Percentiles rank a stretch among this genome's conserved stretches.
Conservation (phyloP, 2,888 invertebrate species). For the Augochlorella aurata region DNA sequence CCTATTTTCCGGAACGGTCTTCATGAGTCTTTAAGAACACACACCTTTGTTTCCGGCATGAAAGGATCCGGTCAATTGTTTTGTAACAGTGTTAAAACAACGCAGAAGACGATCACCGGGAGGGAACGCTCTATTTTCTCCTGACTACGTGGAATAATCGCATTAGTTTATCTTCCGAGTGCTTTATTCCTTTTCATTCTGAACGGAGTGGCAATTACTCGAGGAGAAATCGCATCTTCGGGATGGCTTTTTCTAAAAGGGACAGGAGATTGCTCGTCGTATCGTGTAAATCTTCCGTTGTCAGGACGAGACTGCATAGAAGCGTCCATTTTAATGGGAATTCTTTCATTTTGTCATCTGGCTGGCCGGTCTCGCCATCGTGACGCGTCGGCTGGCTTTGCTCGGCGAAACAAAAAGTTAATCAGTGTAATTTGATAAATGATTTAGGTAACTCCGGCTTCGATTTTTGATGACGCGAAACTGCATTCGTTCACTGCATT, state of each 20-base stretch:
- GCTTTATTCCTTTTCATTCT: slow-evolving; percentile 49
- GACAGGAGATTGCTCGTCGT: slow-evolving; percentile 40
- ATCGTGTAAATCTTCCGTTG: slow-evolving; percentile 42
- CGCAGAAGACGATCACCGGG: slow-evolving; percentile 24
- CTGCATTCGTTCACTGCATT: background rate
- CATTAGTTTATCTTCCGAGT: slow-evolving; percentile 46
- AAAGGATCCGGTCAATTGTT: slow-evolving; percentile 31
- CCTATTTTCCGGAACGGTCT: background rate
- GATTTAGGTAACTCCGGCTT: background rate
- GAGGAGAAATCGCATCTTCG: slow-evolving; percentile 45
- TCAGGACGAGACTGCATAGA: background rate
- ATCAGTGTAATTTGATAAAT: slow-evolving; percentile 3
- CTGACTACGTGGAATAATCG: slow-evolving; percentile 42
- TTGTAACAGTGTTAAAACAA: slow-evolving; percentile 35
- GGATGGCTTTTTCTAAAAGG: slow-evolving; percentile 33
- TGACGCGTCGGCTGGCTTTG: background rate
- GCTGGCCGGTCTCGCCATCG: background rate
- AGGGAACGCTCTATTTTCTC: slow-evolving; percentile 27
- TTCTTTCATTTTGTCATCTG: slow-evolving; percentile 28
- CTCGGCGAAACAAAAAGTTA: slow-evolving; percentile 16
- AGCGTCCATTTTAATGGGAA: slow-evolving; percentile 32
- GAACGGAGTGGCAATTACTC: slow-evolving; percentile 49
- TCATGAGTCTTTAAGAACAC: background rate
- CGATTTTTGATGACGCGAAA: background rate
- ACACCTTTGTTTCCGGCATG: background rate